Evolutionary conservation across 1,140 invertebrate species (phyloP).

Genomic region (Phortica variegata): DNA sequence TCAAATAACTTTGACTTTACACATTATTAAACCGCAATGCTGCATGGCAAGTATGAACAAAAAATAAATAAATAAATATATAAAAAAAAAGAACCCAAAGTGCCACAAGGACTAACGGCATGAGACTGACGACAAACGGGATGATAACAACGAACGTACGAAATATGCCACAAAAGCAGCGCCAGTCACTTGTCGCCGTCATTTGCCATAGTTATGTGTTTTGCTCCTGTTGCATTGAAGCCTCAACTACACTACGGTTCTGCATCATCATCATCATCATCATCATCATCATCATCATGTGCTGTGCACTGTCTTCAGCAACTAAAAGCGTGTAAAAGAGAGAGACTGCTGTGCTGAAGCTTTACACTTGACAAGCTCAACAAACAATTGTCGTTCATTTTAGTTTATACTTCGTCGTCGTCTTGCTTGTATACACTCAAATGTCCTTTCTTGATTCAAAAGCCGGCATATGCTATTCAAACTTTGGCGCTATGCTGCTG

Average conservation of each 20-base stretch:
- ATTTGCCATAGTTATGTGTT: neutral
- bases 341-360: too few species aligned
- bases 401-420: slow-evolving; percentile 24
- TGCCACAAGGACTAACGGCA: slow-evolving; percentile 23
- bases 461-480: too few species aligned
- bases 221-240: slow-evolving; percentile 36
- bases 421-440: slow-evolving; percentile 19
- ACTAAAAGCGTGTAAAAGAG: too few species aligned
- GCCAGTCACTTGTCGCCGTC: neutral
- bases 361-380: slow-evolving; percentile 39
- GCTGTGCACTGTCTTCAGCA: too few species aligned
- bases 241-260: neutral
- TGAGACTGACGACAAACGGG: slow-evolving; percentile 12
- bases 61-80: slow-evolving; percentile 41
- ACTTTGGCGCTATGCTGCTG: too few species aligned
- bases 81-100: slow-evolving; percentile 33
- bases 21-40: slow-evolving; percentile 53
- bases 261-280: too few species aligned
- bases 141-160: slow-evolving; percentile 20
- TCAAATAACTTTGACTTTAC: slow-evolving; percentile 55
- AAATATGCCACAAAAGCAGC: slow-evolving; percentile 3
- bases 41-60: slow-evolving; percentile 12
- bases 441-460: neutral
- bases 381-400: slow-evolving; percentile 53
- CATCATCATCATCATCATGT: too few species aligned